Conservation (phyloP, 2,797 vertebrate species). For the Lagorchestes hirsutus region DNA sequence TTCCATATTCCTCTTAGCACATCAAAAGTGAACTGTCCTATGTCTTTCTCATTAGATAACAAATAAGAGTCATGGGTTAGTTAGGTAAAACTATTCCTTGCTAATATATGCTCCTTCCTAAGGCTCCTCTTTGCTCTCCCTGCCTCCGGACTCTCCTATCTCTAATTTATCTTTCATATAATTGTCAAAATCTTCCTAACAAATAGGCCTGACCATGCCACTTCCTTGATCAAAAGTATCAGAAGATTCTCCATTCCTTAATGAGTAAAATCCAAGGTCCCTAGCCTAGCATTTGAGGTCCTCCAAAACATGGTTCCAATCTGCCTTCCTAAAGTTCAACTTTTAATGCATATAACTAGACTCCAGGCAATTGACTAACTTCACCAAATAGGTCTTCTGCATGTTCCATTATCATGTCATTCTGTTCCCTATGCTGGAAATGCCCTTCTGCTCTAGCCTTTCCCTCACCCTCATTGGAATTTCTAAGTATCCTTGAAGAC, state of each 20-base stretch:
- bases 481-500: not conserved
- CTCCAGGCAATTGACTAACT: not conserved
- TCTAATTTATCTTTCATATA: not conserved
- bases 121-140: not conserved
- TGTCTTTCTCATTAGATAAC: not conserved
- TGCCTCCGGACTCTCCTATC: not conserved
- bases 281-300: not conserved
- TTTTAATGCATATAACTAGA: not conserved
- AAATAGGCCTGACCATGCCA: not conserved
- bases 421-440: not conserved
- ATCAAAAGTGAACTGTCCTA: not conserved
- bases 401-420: not conserved
- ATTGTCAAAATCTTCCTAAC: not conserved
- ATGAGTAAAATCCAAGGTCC: not conserved
- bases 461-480: not conserved
- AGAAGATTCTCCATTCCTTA: not conserved
- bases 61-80: not conserved
- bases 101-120: not conserved
- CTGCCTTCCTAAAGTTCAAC: not conserved
- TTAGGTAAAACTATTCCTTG: not conserved
- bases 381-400: not conserved
- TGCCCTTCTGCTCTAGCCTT: not conserved
- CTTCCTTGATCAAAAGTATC: not conserved
- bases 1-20: not conserved
- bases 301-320: not conserved